Evolutionary conservation across 2,797 vertebrate genomes (phyloP).

Genomic region (Lemur catta): DNA sequence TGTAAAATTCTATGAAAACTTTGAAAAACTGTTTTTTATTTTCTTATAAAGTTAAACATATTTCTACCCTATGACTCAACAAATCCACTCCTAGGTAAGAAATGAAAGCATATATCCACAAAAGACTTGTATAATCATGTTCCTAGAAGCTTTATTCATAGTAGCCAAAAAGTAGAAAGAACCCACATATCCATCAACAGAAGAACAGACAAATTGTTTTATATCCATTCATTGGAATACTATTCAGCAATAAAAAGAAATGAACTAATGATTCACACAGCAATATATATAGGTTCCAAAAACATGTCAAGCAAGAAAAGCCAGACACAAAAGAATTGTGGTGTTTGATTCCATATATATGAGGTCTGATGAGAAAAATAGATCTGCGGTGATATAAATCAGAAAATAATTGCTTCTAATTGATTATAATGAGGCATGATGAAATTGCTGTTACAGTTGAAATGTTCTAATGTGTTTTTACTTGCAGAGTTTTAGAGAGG

Average conservation of each 20-base stretch:
- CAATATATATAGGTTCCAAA: not conserved
- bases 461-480: constrained; percentile 5
- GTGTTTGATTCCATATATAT: not conserved
- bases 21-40: not conserved
- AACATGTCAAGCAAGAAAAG: not conserved
- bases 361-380: not conserved
- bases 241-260: not conserved
- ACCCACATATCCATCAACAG: not conserved
- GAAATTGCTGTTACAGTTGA: not conserved
- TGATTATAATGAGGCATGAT: not conserved
- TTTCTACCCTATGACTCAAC: not conserved
- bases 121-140: not conserved
- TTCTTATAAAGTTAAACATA: not conserved
- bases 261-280: not conserved
- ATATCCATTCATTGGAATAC: not conserved
- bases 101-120: not conserved
- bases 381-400: not conserved
- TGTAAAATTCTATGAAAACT: not conserved
- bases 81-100: not conserved
- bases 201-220: not conserved
- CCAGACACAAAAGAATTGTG: not conserved
- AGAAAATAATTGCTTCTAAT: not conserved
- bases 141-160: not conserved
- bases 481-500: not conserved
- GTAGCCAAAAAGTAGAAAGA: not conserved